Evolutionary conservation across 2,797 vertebrate species (phyloP).

Genomic region (Melanotaenia trifasciata): DNA sequence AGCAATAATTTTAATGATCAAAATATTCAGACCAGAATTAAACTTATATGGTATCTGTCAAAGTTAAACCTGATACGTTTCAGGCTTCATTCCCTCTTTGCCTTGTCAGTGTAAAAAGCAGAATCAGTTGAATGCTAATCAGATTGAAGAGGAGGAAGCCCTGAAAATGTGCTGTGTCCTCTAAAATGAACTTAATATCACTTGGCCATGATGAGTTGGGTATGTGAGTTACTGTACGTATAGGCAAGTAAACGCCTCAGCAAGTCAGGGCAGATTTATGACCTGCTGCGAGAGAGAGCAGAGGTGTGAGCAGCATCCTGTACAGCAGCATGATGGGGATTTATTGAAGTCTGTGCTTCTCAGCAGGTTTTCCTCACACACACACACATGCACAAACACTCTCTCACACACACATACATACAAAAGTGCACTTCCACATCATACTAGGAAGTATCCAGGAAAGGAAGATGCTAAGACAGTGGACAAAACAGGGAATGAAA

Average conservation of each 20-base stretch:
- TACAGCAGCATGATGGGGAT: conserved; percentile 54
- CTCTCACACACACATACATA: conserved; percentile 9
- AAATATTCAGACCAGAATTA: conserved; percentile 29
- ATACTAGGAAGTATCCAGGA: conserved; percentile 3
- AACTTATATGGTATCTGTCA: conserved; percentile 12
- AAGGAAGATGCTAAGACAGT: background rate
- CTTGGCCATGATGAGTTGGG: conserved; percentile 32
- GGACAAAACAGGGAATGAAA: background rate
- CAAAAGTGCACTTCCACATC: conserved; percentile 9
- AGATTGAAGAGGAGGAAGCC: conserved; percentile 37
- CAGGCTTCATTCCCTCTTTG: conserved; percentile 34
- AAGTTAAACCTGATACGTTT: conserved; percentile 9
- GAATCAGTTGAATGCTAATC: conserved; percentile 71
- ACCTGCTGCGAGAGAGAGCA: conserved; percentile 52
- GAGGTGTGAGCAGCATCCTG: conserved; percentile 56
- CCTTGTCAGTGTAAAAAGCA: conserved; percentile 49
- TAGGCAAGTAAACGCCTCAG: conserved; percentile 29
- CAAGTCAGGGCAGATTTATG: conserved; percentile 69
- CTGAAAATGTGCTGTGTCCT: conserved; percentile 68
- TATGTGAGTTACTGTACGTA: conserved; percentile 46
- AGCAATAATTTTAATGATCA: conserved; percentile 27
- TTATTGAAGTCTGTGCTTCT: conserved; percentile 59
- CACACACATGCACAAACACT: conserved; percentile 11
- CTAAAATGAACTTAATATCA: conserved; percentile 65
- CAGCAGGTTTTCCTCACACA: conserved; percentile 20